Conservation (phyloP, 2,888 invertebrate genomes). For the Synanthedon vespiformis region DNA sequence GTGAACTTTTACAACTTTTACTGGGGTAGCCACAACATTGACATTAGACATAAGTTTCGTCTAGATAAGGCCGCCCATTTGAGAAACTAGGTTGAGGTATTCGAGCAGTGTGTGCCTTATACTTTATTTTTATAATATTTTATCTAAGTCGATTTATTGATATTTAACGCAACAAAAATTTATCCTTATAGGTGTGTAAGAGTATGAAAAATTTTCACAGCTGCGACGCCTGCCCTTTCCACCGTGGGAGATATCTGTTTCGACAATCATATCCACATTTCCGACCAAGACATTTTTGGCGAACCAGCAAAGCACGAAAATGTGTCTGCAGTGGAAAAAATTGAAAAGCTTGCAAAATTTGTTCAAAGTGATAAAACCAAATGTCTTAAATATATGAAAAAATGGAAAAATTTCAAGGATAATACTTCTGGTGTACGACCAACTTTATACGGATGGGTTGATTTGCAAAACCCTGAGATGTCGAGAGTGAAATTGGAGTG, state of each 20-base stretch:
- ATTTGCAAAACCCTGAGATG: constrained; percentile 24
- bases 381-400: constrained; percentile 24
- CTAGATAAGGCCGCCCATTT: too few species aligned
- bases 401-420: constrained; percentile 48
- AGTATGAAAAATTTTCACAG: constrained; percentile 51
- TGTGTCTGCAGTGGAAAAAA: constrained; percentile 53
- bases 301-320: constrained; percentile 32
- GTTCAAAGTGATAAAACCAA: constrained; percentile 26
- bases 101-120: too few species aligned
- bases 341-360: constrained; percentile 62
- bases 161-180: not conserved
- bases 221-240: constrained; percentile 35
- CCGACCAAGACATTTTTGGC: constrained; percentile 27
- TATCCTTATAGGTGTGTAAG: constrained; percentile 51
- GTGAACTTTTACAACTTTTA: too few species aligned
- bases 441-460: constrained; percentile 30
- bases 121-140: too few species aligned
- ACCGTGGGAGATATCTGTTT: constrained; percentile 36
- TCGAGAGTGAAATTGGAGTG: constrained; percentile 20
- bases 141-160: too few species aligned
- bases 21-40: too few species aligned
- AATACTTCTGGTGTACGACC: constrained; percentile 17
- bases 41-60: too few species aligned
- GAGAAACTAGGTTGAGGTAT: too few species aligned
- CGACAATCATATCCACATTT: constrained; percentile 36